Conservation (phyloP, 1,140 invertebrate species). For the Araneus ventricosus region DNA sequence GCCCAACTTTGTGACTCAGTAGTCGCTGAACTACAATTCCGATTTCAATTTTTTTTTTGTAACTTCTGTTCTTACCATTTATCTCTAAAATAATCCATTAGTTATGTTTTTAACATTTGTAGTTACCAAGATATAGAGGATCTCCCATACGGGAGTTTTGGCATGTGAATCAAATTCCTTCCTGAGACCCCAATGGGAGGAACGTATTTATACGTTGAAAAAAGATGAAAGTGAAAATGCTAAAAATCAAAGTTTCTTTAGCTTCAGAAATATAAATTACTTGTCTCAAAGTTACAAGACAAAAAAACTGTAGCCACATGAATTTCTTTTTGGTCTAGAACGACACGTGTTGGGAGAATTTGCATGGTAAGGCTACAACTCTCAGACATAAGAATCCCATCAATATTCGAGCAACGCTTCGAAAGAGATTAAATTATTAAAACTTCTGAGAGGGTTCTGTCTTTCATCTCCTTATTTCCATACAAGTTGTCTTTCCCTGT, state of each 20-base stretch:
- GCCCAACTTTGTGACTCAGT: no score
- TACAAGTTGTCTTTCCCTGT: neutral
- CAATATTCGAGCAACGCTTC: constrained; percentile 13
- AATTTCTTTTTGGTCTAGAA: neutral
- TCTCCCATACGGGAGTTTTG: no score
- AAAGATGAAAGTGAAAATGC: no score
- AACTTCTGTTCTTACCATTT: no score
- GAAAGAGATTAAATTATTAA: constrained; percentile 41
- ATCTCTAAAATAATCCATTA: no score
- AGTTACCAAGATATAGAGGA: no score
- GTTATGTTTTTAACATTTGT: no score
- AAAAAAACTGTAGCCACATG: neutral
- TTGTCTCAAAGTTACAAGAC: neutral
- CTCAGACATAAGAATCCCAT: neutral
- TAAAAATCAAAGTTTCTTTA: neutral
- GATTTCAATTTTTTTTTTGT: no score
- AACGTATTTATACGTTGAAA: no score
- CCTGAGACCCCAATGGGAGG: no score
- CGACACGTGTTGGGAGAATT: constrained; percentile 1
- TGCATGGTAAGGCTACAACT: neutral
- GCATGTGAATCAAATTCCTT: no score
- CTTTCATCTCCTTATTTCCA: constrained; percentile 22
- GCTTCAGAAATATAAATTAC: neutral
- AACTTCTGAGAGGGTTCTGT: neutral
- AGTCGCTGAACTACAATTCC: no score